Base-by-base conservation (phyloP, 2,888 invertebrate genomes). In the Gibbula magus region DNA sequence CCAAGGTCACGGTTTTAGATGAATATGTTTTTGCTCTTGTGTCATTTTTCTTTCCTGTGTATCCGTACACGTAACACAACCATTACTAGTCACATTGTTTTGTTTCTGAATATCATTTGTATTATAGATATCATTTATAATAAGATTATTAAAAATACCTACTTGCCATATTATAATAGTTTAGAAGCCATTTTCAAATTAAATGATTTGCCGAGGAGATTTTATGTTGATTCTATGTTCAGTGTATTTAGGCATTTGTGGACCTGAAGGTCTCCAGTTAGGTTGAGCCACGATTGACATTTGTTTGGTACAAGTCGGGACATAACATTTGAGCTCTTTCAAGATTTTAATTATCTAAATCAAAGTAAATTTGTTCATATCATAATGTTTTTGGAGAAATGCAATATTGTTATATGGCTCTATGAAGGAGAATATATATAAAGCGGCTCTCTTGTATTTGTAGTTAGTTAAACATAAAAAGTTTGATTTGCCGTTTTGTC, bases 141-240 rank as follows among this genome's bases (percentile, higher is more conserved):
- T 56, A 54, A 54, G 61, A n/a, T 29, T 29, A 61, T 16, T 61
- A 16, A 25, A 61, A 29, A 25, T 61, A 61, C 1, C 61, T 61
- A 25, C 61, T 61, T 61, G 61, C 61, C 61, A 61, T 25, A 18
- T 61, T 16, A 29, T 18, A n/a, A 25, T 61, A 54, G 54, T 18
- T 5, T 54, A 61, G 29, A 61, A 29, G 61, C 25, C 61, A 61
- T 61, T 61, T 29, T 25, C 16, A 25, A 61, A 25, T 61, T 5
- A 61, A 45, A 61, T 61, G 25, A 61, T 61, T 61, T 61, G 29
- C 61, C 61, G 25, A 61, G 22, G 61, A 61, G 61, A 61, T 61
- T 61, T 61, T 61, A 61, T 29, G 61, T 61, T 61, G 61, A 61
- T 61, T 61, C n/a, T n/a, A n/a, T n/a, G n/a, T n/a, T 56, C 10